Evolutionary conservation across 2,888 invertebrate species (phyloP), one percentile per base, ranked within the genome.

Genomic region (Drosophila stalkeri): DNA sequence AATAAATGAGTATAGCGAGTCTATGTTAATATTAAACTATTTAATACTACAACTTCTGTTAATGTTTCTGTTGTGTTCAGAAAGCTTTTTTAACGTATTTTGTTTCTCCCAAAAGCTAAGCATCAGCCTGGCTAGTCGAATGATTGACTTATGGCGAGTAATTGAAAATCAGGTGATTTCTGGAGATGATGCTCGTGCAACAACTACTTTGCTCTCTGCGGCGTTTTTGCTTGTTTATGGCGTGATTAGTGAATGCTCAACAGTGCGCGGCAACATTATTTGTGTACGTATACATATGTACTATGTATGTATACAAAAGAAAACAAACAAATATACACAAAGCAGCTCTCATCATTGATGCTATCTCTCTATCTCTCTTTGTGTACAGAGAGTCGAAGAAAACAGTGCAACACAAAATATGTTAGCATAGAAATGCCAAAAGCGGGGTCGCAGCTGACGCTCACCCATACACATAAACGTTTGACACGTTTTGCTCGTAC

Each of bases 141-240:
- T 60, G 31, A 59, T 56, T 37, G 49, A 65, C 61, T 59, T 71
- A 56, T 72, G 60, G 63, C 69, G 80, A 81, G 82, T 90, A 81
- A 86, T 77, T 78, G 71, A 84, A 91, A 88, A 91, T 91, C 91
- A 91, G 91, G 92, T 91, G 91, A 91, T 92, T 90, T 88, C 80
- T 85, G 81, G 82, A 75, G 68, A 65, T 75, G 82, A 77, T 87
- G 71, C 64, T 56, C 66, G 55, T 71, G 62, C 68, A 64, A 59
- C 60, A 67, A 67, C 67, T 74, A 77, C 77, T 80, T 74, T 75
- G 77, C 78, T 69, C 64, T 72, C 64, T 54, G 63, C 54, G 54
- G 47, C 55, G 31, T 18, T 54, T 39, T 54, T 51, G 35, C 55
- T 59, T 59, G 61, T 31, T 54, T 75, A 66, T 75, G 81, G 80